Evolutionary conservation across 1,140 invertebrate genomes (phyloP), one percentile per base, ranked within the genome.

Genomic region (Littorina saxatilis): DNA sequence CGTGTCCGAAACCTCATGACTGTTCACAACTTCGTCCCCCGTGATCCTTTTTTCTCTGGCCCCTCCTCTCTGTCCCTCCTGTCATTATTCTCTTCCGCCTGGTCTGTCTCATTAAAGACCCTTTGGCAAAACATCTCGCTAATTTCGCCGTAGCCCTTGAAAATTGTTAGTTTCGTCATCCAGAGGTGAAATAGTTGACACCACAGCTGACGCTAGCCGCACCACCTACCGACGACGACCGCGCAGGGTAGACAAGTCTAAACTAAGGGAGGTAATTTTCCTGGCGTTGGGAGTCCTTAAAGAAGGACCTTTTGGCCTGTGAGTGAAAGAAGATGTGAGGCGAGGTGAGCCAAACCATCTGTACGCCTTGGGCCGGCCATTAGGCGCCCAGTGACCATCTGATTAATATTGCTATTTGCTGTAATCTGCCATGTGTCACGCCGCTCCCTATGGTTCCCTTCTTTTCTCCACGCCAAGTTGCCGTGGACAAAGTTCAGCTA

Each of bases 81-180:
- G 29, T 68, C 66, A 68, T 68, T 68, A 68, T 68, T 29, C 17
- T 68, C 66, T 68, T 68, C 66, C 37, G 66, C 66, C 32, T 68
- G 66, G 37, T 20, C 17, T 17, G 29, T 68, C 66, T 17, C 29
- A 20, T 29, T 32, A 68, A 17, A 17, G 66, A 35, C 37, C 66
- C 9, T 32, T 32, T 29, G 23, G 37, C 29, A 27, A 27, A 43
- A 40, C 27, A 20, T 40, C 39, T 17, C 23, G 15, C 5, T 74
- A 11, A 35, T 40, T 27, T 35, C 5, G 5, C 23, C 15, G 37
- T 40, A n/a, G 27, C 47, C 29, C n/a, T 35, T 74, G 39, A 74
- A 74, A 52, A 74, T 74, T 74, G 72, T n/a, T n/a, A 74, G 47
- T 74, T n/a, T 74, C 23, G 39, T 43, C 47, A 47, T 27, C 39